Evolutionary conservation across 53 echinoderm and acorn worm genomes (phyloP), one percentile per base, ranked within the genome.

Genomic region (Antedon mediterranea): DNA sequence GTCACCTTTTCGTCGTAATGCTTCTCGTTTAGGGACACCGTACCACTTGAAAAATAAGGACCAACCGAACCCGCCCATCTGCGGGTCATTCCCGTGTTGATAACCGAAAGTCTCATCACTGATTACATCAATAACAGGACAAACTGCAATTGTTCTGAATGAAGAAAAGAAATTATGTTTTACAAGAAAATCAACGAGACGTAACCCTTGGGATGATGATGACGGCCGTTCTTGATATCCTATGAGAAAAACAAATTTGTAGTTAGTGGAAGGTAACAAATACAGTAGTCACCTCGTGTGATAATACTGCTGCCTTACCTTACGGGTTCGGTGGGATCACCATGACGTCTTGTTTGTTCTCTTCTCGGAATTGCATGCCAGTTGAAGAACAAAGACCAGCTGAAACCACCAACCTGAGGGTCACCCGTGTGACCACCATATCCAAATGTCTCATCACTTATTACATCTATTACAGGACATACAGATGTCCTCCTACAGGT

Each of bases 31-130:
- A 3, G 92, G 91, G 0, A 91, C 89, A 28, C 92, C 87, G 44
- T 83, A 89, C 98, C 91, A 90, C 78, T 98, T 92, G 90, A 98
- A 98, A 83, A 98, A 98, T 0, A 98, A 81, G 0, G 98, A 98
- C 98, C 98, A 98, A 28, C 98, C 91, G 78, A 98, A 98, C 29
- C 98, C 98, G 0, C 98, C 98, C 92, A 98, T 91, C 76, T 98
- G 98, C 14, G 91, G 92, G 73, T 93, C 92, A 73, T 98, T 92
- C 20, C 98, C 92, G 31, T 92, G 98, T 73, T 98, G 98, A 74
- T 98, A 98, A 34, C 79, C 89, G 75, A 98, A 97, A 34, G 88
- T 92, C 28, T 90, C 87, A 34, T 93, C 98, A 41, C 98, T 98
- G 78, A 98, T 98, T 28, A 98, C 98, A 74, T 93, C 92, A 23